Conservation (phyloP, 2,888 invertebrate species). For the Apotomis capreana region DNA sequence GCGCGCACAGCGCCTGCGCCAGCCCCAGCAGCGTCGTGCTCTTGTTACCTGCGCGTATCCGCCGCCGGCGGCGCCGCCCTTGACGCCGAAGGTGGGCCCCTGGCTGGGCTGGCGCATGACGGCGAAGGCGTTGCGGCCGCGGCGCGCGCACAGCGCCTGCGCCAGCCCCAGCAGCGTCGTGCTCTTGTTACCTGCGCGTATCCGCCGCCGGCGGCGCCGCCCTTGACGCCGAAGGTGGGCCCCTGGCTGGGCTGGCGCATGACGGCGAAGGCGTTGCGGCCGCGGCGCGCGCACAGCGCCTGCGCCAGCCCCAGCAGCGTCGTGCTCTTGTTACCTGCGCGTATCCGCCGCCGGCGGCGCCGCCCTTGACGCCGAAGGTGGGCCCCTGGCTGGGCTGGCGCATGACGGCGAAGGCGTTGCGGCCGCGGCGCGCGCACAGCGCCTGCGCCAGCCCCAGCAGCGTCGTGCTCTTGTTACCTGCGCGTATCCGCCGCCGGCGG, state of each 20-base stretch:
- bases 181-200: conserved; percentile 89
- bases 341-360: conserved; percentile 99
- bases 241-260: conserved; percentile 99
- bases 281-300: conserved; percentile 93
- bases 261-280: conserved; percentile 95
- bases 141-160: conserved; percentile 95
- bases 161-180: conserved; percentile 76
- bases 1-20: no score
- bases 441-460: conserved; percentile 89
- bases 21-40: no score
- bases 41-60: conserved; percentile 93
- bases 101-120: conserved; percentile 98
- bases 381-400: conserved; percentile 99
- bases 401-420: conserved; percentile 96
- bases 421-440: conserved; percentile 90
- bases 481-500: conserved; percentile 99
- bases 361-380: conserved; percentile 99
- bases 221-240: conserved; percentile 99
- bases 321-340: conserved; percentile 85
- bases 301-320: conserved; percentile 85
- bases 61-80: conserved; percentile 99
- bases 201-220: conserved; percentile 99
- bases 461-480: conserved; percentile 79
- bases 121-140: conserved; percentile 93
- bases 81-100: conserved; percentile 99